A percentile compares a stretch with the other conserved stretches of the same genome.
Conservation (phyloP, 2,797 vertebrate species). For the Malacoraja senta region DNA sequence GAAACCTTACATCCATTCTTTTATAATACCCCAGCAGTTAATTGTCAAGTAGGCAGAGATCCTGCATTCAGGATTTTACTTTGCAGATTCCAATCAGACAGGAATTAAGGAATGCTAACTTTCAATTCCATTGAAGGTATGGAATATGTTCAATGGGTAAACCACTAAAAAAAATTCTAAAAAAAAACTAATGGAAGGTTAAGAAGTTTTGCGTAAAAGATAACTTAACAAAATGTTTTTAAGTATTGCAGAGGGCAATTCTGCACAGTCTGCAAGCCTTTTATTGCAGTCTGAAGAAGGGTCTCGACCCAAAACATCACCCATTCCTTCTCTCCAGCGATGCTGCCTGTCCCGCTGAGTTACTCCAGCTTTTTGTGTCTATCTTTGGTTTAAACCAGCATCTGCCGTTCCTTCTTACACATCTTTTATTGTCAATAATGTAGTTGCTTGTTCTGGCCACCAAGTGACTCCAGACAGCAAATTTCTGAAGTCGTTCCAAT, state of each 20-base stretch:
- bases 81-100: not conserved
- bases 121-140: not conserved
- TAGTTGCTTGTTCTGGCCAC: not conserved
- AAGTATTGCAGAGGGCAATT: not conserved
- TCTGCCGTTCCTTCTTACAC: too few species aligned
- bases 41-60: not conserved
- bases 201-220: not conserved
- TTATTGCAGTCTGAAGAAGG: too few species aligned
- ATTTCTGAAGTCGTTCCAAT: not conserved
- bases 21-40: not conserved
- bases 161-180: not conserved
- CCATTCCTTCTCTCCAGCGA: too few species aligned
- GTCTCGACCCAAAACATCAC: too few species aligned
- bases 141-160: not conserved
- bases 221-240: not conserved
- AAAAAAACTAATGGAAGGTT: not conserved
- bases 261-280: not conserved
- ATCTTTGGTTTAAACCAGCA: too few species aligned
- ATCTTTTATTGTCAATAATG: not conserved
- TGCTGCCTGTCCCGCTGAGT: too few species aligned
- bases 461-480: not conserved
- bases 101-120: not conserved
- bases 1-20: not conserved
- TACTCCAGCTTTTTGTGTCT: too few species aligned
- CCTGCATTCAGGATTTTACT: not conserved